Evolutionary conservation across 2,888 invertebrate genomes (phyloP).

Genomic region (Megastigmus dorsalis): DNA sequence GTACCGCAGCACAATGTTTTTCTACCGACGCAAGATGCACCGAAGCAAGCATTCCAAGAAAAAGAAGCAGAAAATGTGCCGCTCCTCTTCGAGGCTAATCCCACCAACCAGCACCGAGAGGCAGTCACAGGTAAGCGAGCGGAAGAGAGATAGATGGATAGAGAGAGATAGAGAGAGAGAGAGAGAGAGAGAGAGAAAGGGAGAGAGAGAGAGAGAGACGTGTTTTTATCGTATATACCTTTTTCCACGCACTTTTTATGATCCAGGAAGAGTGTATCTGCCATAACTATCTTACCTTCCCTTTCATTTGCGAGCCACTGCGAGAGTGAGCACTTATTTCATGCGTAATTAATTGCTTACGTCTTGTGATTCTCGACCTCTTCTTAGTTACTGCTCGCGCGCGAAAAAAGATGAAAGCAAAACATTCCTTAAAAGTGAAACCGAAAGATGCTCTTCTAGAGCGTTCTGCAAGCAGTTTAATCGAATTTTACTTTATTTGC

Average conservation of each 20-base stretch:
- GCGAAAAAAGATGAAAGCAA: constrained; percentile 19
- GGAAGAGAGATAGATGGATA: no score
- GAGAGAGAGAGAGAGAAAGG: neutral
- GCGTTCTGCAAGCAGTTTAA: neutral
- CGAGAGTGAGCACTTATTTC: neutral
- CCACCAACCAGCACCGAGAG: neutral
- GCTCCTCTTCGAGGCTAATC: constrained; percentile 1
- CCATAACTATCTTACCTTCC: no score
- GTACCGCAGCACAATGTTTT: neutral
- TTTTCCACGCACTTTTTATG: no score
- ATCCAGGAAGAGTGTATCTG: no score
- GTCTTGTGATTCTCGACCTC: neutral
- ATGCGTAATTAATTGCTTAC: constrained; percentile 18
- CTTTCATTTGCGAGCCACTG: neutral
- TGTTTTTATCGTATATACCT: neutral
- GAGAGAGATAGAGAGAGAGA: no score
- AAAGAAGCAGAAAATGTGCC: no score
- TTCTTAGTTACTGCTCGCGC: neutral
- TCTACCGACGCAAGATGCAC: neutral
- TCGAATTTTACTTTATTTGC: constrained; percentile 4
- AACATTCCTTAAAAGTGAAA: constrained; percentile 38
- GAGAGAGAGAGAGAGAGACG: neutral
- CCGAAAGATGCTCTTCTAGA: constrained; percentile 6
- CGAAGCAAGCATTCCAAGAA: no score
- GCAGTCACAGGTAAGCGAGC: constrained; percentile 2